Conservation (phyloP, 2,797 vertebrate genomes). For the Allobates femoralis region DNA sequence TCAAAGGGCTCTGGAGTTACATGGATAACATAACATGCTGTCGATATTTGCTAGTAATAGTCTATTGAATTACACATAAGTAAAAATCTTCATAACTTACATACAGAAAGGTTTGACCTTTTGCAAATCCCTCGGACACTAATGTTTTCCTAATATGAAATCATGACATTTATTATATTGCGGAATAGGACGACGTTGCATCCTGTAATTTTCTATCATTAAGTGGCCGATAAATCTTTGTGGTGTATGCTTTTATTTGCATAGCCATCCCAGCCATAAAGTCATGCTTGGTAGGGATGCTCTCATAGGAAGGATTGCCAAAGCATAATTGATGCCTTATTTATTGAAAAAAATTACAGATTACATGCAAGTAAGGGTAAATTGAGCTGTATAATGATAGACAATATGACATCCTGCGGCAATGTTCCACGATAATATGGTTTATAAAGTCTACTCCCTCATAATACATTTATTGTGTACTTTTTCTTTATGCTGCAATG, state of each 20-base stretch:
- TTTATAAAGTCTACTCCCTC: conserved; percentile 18
- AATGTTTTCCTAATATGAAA: background rate
- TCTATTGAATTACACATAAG: background rate
- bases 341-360: conserved; percentile 22
- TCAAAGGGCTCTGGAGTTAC: background rate
- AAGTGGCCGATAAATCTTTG: background rate
- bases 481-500: background rate
- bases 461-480: background rate
- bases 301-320: conserved; percentile 40
- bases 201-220: background rate
- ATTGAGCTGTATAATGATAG: background rate
- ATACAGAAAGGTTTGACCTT: background rate
- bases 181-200: background rate
- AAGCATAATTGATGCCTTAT: conserved; percentile 27
- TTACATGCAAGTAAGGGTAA: background rate
- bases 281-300: conserved; percentile 13
- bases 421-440: conserved; percentile 36
- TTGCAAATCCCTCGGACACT: background rate
- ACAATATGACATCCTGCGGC: conserved; percentile 38
- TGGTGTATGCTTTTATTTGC: background rate
- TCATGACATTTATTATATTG: background rate
- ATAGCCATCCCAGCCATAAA: conserved; percentile 6
- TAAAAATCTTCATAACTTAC: background rate
- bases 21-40: background rate
- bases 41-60: background rate